Base-by-base conservation (phyloP, 2,888 invertebrate genomes). In the Eupithecia abbreviata region DNA sequence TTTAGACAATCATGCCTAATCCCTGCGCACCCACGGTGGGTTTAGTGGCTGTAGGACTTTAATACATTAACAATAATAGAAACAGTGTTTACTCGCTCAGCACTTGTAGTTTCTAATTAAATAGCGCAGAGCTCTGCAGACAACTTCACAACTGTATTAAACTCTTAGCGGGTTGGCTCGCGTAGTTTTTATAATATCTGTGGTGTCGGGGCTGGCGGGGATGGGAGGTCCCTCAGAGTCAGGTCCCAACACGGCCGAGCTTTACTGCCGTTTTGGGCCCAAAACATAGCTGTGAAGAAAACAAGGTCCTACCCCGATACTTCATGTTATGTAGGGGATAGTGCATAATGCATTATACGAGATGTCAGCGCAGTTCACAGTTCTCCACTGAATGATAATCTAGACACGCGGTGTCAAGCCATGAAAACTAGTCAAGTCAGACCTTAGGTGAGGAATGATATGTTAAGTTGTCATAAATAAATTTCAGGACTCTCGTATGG, bases 41-140 rank as follows among this genome's bases (percentile, higher is more conserved):
- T 73, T 73, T 55, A 67, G 76, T 76, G 43, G 66, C 66, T 9
- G 47, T 18, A n/a, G 3, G n/a, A 47, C 43, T 74, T 67, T 18
- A 49, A 12, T 47, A 68, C 43, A 72, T 43, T 51, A 68, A 73
- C 77, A 75, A 75, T 78, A 58, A 73, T 78, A 71, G 55, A 72
- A 77, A 58, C 18, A 75, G 75, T 67, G 77, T 77, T 74, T 72
- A 75, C 65, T 66, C 43, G 74, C 71, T 72, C 70, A 71, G 72
- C 73, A 68, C 15, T 67, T 67, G 73, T 72, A 73, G 66, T 75
- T 75, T 78, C 66, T 78, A 78, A 78, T 75, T 71, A 78, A 78
- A 73, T 66, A 73, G 70, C 70, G 71, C 47, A 45, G 45, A 70
- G 18, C n/a, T 62, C 62, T 62, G 65, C 55, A 75, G 67, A 77